Evolutionary conservation across 2,797 vertebrate genomes (phyloP).

Genomic region (Simalia tracyae): DNA sequence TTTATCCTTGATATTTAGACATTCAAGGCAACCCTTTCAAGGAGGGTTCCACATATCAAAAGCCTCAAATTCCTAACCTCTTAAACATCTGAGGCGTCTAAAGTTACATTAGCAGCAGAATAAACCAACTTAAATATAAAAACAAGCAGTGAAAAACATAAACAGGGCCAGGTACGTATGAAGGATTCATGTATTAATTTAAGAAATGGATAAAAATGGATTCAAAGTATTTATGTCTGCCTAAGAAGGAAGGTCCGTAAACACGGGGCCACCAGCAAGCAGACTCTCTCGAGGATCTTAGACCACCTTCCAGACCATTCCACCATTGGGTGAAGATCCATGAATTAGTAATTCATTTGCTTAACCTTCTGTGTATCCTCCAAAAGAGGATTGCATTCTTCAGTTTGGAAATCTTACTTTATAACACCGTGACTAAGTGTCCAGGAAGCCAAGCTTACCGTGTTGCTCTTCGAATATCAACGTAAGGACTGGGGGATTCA

Average conservation of each 20-base stretch:
- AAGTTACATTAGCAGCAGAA: not conserved
- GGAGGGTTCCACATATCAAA: not conserved
- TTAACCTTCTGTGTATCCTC: not conserved
- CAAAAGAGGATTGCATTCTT: not conserved
- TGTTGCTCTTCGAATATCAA: constrained; percentile 88
- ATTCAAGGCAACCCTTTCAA: too few species aligned
- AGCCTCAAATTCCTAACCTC: not conserved
- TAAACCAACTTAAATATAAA: too few species aligned
- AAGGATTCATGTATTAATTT: not conserved
- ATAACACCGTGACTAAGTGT: not conserved
- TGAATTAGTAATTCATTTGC: not conserved
- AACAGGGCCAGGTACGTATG: not conserved
- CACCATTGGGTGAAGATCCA: too few species aligned
- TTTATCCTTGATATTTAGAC: not conserved
- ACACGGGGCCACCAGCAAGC: not conserved
- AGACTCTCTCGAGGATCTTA: too few species aligned
- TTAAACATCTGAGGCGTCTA: not conserved
- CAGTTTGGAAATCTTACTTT: not conserved
- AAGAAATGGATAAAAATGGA: too few species aligned
- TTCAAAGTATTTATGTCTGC: not conserved
- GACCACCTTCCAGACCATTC: not conserved
- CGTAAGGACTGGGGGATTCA: constrained; percentile 72
- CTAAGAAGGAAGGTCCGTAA: not conserved
- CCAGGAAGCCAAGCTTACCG: constrained; percentile 72
- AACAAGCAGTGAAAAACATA: not conserved